These are phyloP conservation scores for Macquaria australasica DNA, from an alignment of 2,113 vertebrate genomes.

Conservation along the genomic window DNA sequence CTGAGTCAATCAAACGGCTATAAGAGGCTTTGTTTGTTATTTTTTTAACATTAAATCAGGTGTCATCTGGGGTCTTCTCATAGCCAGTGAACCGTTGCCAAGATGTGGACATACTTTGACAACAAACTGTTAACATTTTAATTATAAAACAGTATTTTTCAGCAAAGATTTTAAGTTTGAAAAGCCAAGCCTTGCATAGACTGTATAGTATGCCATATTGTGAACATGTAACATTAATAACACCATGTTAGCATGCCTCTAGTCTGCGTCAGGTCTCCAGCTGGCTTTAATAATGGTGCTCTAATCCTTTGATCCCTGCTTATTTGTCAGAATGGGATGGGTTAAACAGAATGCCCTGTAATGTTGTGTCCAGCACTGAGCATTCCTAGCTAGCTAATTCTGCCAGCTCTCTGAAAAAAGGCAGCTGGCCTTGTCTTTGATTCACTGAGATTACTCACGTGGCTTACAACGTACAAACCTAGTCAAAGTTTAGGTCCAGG, in stretches of 20 bases:
- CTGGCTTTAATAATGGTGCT: constrained; percentile 63
- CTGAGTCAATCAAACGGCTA: constrained; percentile 21
- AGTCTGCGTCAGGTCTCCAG: constrained; percentile 48
- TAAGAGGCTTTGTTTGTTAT: constrained; percentile 12
- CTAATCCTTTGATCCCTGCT: constrained; percentile 68
- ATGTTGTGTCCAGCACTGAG: constrained; percentile 39
- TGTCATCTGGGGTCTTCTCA: constrained; percentile 26
- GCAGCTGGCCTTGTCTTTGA: constrained; percentile 61
- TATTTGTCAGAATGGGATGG: constrained; percentile 60
- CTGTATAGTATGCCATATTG: constrained; percentile 13
- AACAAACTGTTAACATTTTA: background rate
- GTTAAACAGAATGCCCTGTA: constrained; percentile 67
- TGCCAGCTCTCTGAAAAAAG: constrained; percentile 51
- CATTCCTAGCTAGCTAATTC: constrained; percentile 46
- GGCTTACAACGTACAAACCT: constrained; percentile 31
- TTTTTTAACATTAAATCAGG: constrained; percentile 25
- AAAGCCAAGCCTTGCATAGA: background rate
- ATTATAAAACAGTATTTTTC: background rate
- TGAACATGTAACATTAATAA: constrained; percentile 30
- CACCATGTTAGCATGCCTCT: constrained; percentile 35
- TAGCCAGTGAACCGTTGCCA: constrained; percentile 17
- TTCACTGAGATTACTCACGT: constrained; percentile 53
- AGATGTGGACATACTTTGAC: constrained; percentile 3
- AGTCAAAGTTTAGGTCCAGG: constrained; percentile 36
- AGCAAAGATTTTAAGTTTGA: constrained; percentile 13